A percentile compares a stretch with the other conserved stretches of the same genome.
Conservation (phyloP, 2,797 vertebrate genomes). For the Limnodromus scolopaceus region DNA sequence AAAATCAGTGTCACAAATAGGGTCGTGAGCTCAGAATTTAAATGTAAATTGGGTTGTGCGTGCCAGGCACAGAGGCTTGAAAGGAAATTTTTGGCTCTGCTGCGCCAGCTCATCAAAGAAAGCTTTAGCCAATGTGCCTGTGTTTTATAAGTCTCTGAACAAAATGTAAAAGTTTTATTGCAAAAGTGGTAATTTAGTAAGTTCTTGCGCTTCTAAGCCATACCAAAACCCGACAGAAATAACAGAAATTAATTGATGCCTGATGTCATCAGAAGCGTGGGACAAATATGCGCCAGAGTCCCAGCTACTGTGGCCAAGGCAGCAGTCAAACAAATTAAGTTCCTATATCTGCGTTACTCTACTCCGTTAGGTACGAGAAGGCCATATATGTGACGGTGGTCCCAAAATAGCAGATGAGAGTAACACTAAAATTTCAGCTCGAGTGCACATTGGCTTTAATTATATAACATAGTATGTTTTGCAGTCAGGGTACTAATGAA, state of each 20-base stretch:
- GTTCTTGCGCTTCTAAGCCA: not conserved
- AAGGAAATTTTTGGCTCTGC: not conserved
- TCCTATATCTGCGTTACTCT: not conserved
- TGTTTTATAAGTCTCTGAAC: not conserved
- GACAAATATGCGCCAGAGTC: not conserved
- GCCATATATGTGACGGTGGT: accelerated
- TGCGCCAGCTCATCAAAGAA: not conserved
- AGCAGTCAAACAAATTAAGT: not conserved
- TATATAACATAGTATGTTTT: not conserved
- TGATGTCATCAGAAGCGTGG: not conserved
- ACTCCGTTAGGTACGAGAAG: not conserved
- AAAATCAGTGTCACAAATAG: conserved; percentile 20
- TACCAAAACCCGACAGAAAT: not conserved
- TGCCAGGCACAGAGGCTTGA: not conserved
- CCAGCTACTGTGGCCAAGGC: not conserved
- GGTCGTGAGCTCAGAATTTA: not conserved
- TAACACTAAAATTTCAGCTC: not conserved
- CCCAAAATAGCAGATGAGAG: not conserved
- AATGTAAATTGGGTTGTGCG: not conserved
- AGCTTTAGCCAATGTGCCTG: not conserved
- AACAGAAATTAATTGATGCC: not conserved
- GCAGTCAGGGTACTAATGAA: not conserved
- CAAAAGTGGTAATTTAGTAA: not conserved
- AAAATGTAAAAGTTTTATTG: not conserved
- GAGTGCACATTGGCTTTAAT: not conserved